Evolutionary conservation across 2,888 invertebrate species (phyloP).

Genomic region (Helicoverpa assulta): DNA sequence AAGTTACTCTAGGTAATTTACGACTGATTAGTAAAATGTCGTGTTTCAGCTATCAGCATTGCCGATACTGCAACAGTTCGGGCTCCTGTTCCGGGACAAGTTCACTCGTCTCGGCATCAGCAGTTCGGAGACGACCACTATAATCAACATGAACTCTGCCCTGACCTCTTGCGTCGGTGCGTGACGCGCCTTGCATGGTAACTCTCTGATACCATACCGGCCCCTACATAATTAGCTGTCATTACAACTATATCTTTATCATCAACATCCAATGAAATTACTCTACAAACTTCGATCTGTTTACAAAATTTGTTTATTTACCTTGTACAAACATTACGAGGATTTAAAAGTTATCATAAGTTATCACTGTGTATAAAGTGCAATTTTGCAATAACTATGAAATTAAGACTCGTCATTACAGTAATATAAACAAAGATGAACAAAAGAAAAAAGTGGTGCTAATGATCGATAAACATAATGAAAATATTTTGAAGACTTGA

Average conservation of each 20-base stretch:
- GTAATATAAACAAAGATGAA: slow-evolving; percentile 10
- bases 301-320: slow-evolving; percentile 39
- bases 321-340: slow-evolving; percentile 13
- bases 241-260: slow-evolving; percentile 21
- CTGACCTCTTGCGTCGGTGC: slow-evolving; percentile 93
- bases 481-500: slow-evolving; percentile 18
- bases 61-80: slow-evolving; percentile 93
- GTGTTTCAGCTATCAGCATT: slow-evolving; percentile 91
- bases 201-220: slow-evolving; percentile 82
- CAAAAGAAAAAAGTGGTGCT: slow-evolving; percentile 4
- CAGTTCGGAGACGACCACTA: slow-evolving; percentile 92
- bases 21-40: background rate
- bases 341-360: slow-evolving; percentile 50
- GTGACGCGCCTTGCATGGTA: slow-evolving; percentile 88
- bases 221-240: slow-evolving; percentile 59
- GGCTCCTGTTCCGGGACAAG: slow-evolving; percentile 92
- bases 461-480: slow-evolving; percentile 7
- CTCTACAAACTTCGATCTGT: slow-evolving; percentile 5
- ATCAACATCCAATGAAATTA: slow-evolving; percentile 13
- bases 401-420: slow-evolving; percentile 8
- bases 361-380: slow-evolving; percentile 38
- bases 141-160: slow-evolving; percentile 93
- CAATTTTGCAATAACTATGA: slow-evolving; percentile 28
- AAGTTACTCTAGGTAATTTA: background rate
- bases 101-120: slow-evolving; percentile 91